These are phyloP conservation scores for Corythornis cristatus DNA, from an alignment of 2,113 vertebrate species.

Conservation along the genomic window DNA sequence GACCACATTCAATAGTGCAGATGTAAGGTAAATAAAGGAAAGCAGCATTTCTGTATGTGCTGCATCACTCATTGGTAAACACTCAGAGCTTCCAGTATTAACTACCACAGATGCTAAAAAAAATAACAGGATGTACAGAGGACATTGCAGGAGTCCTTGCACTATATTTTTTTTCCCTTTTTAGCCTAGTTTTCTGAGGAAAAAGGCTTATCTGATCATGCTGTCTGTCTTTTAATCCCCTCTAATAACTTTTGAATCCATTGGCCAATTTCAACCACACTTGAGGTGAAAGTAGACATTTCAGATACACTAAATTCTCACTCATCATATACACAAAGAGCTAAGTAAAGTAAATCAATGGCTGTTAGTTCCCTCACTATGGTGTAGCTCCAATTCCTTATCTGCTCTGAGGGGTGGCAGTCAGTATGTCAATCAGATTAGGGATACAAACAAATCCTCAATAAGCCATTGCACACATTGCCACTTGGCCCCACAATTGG, in stretches of 20 bases:
- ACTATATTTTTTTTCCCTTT: background rate
- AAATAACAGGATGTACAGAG: background rate
- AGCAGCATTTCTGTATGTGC: background rate
- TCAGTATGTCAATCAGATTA: background rate
- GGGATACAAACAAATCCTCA: background rate
- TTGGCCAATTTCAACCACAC: constrained; percentile 56
- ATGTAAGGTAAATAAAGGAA: background rate
- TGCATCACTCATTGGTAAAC: background rate
- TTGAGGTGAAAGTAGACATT: background rate
- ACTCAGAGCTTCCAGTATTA: background rate
- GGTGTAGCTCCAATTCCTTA: background rate
- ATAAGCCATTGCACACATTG: background rate
- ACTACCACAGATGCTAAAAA: background rate
- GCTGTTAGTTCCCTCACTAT: background rate
- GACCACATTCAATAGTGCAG: background rate
- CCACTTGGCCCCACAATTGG: background rate
- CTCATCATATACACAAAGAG: background rate
- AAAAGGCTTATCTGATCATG: constrained; percentile 62
- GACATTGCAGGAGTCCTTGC: constrained; percentile 14
- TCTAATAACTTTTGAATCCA: constrained; percentile 57
- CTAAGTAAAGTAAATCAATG: background rate
- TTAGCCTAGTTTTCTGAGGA: constrained; percentile 58
- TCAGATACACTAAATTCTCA: background rate
- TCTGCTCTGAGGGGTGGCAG: background rate
- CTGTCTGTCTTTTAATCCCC: constrained; percentile 56